phyloP scores from a whole-genome alignment of 1,140 invertebrate species.

The Plodia interpunctella region DNA sequence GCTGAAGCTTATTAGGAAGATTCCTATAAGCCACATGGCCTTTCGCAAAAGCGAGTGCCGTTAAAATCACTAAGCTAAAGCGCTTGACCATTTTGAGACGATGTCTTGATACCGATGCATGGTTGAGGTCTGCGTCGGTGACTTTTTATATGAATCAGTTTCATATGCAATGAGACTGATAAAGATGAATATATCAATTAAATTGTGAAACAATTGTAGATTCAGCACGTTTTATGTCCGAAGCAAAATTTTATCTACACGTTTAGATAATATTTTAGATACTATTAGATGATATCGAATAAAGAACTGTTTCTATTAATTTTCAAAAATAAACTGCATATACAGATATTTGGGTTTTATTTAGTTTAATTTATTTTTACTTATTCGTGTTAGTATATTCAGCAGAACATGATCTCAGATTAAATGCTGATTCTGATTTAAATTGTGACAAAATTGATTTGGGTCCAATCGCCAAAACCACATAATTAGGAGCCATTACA shows the following conservation, averaged over 20 bases:
- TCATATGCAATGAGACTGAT: conserved; percentile 13
- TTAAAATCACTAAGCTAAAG: background rate
- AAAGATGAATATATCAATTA: background rate
- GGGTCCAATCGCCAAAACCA: too few relatives aligned
- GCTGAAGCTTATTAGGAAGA: conserved; percentile 36
- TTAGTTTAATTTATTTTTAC: too few relatives aligned
- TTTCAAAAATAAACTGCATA: too few relatives aligned
- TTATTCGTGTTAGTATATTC: too few relatives aligned
- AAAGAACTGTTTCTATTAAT: too few relatives aligned
- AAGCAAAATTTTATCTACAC: background rate
- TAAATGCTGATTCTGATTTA: too few relatives aligned
- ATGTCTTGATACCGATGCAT: conserved; percentile 3
- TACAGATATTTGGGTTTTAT: too few relatives aligned
- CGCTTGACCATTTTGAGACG: conserved; percentile 4
- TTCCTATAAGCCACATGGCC: conserved; percentile 32
- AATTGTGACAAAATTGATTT: too few relatives aligned
- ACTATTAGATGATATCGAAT: too few relatives aligned
- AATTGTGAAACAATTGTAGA: conserved; percentile 4
- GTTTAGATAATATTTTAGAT: background rate
- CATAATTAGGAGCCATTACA: too few relatives aligned
- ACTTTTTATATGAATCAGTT: conserved; percentile 4
- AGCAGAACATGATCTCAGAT: too few relatives aligned
- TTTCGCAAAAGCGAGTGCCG: conserved; percentile 5
- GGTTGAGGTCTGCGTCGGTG: background rate
- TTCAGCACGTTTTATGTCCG: conserved; percentile 19